Base-by-base conservation (phyloP, 1,140 invertebrate species). In the Onthophagus taurus region DNA sequence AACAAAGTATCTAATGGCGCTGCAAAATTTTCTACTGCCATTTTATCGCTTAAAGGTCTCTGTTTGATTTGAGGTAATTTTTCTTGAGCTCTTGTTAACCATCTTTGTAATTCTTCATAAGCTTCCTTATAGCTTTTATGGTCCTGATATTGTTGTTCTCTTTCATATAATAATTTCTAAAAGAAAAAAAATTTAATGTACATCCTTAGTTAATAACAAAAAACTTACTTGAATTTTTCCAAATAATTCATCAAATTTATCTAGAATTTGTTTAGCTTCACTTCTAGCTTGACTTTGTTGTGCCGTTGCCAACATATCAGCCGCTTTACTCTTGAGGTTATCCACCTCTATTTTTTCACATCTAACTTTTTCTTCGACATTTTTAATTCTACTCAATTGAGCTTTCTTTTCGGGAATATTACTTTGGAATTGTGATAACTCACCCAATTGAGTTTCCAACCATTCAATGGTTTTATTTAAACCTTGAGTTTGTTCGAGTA, bases 311-410 rank as follows among this genome's bases (percentile, higher is more conserved):
- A 91, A 70, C 78, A 96, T 85, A 69, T 91, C 89, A n/a, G 76
- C 72, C 3, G 89, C 83, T 63, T 92, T 89, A 9, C 76, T 68
- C 67, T 89, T 92, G 16, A 96, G 63, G 42, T 78, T 81, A 51
- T 95, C 90, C 3, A 96, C 89, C 60, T 95, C 91, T 50, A 91
- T 83, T 54, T 90, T 89, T 58, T 96, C 91, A 61, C 88, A 87
- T 4, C 85, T 72, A 3, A 90, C 79, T 66, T 89, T 93, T 61
- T 95, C 87, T 64, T 91, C 88, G 0, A 91, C 70, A 45, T 75
- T 77, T 63, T 90, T 91, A 8, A 91, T 78, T 51, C 83, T 76
- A 60, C 92, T 89, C 8, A 93, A 61, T 60, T 92, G 88, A 8
- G 76, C 75, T 44, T 85, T 74, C 60, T 93, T 93, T 59, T 93